A percentile compares a stretch with the other conserved stretches of the same genome.
Evolutionary conservation across 1,140 invertebrate genomes (phyloP).

Genomic region (Campodea augens): DNA sequence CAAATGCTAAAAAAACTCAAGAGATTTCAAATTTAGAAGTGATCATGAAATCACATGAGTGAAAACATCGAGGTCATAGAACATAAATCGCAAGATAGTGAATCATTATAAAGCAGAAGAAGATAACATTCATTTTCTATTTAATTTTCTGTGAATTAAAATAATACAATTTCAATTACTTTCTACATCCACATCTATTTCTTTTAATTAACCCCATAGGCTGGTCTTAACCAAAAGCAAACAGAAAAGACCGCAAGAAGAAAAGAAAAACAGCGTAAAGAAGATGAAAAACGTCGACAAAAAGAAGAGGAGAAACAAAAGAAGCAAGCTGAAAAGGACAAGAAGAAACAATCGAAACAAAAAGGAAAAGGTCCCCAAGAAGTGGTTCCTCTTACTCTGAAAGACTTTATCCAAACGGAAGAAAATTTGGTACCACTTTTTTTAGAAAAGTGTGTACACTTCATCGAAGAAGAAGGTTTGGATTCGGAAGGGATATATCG

Average conservation of each 20-base stretch:
- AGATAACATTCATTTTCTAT: too few relatives aligned
- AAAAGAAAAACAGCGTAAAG: constrained; percentile 49
- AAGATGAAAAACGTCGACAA: constrained; percentile 53
- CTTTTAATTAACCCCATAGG: too few relatives aligned
- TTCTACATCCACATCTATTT: too few relatives aligned
- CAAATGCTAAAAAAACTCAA: too few relatives aligned
- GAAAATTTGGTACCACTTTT: constrained; percentile 72
- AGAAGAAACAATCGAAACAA: constrained; percentile 45
- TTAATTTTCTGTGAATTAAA: too few relatives aligned
- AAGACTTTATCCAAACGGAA: constrained; percentile 52
- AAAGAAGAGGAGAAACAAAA: constrained; percentile 52
- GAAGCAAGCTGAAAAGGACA: constrained; percentile 47
- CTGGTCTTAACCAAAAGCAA: too few relatives aligned
- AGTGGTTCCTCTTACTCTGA: constrained; percentile 26
- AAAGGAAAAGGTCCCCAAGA: constrained; percentile 29
- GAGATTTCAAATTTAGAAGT: too few relatives aligned
- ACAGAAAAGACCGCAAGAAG: constrained; percentile 41
- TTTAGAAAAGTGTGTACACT: constrained; percentile 82
- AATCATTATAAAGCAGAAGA: too few relatives aligned
- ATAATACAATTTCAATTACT: too few relatives aligned
- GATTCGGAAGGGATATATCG: constrained; percentile 90
- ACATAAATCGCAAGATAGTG: too few relatives aligned
- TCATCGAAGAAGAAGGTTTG: constrained; percentile 86
- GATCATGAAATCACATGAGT: too few relatives aligned
- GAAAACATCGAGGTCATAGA: too few relatives aligned